phyloP scores from a whole-genome alignment of 2,888 invertebrate genomes.

The Augiades crinisus region DNA sequence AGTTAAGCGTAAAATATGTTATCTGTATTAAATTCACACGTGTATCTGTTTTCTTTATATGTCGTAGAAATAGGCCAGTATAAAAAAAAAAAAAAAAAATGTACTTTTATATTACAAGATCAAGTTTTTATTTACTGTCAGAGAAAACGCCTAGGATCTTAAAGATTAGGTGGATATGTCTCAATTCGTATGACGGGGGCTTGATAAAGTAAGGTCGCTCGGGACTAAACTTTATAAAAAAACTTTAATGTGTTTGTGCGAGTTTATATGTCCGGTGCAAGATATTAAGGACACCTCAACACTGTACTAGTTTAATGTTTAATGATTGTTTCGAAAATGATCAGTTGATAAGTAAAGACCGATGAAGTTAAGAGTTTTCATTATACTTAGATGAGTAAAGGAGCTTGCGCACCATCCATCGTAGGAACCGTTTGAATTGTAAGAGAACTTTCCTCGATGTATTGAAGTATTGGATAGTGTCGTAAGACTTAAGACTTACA shows the following conservation, averaged over 20 bases:
- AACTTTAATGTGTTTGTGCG: conserved; percentile 7
- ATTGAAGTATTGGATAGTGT: neutral
- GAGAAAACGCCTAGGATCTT: neutral
- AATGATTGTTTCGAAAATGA: conserved; percentile 17
- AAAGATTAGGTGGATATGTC: neutral
- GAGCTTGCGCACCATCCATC: neutral
- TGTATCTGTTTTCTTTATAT: neutral
- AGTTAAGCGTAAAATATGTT: neutral
- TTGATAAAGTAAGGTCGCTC: conserved; percentile 9
- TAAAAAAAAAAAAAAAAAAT: no score
- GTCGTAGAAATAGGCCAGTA: neutral
- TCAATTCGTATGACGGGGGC: conserved; percentile 23
- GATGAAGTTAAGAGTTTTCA: conserved; percentile 3
- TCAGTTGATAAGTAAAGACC: neutral
- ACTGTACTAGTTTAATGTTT: neutral
- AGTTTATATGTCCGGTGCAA: conserved; percentile 14
- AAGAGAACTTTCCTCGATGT: neutral
- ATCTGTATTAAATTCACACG: neutral
- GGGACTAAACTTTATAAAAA: conserved; percentile 17
- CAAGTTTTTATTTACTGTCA: neutral
- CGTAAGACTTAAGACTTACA: neutral
- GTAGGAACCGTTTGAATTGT: neutral
- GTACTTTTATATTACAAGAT: no score
- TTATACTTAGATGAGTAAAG: neutral
- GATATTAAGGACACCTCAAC: conserved; percentile 2